Conservation (phyloP, 2,797 vertebrate genomes). For the Sebastes minor region DNA sequence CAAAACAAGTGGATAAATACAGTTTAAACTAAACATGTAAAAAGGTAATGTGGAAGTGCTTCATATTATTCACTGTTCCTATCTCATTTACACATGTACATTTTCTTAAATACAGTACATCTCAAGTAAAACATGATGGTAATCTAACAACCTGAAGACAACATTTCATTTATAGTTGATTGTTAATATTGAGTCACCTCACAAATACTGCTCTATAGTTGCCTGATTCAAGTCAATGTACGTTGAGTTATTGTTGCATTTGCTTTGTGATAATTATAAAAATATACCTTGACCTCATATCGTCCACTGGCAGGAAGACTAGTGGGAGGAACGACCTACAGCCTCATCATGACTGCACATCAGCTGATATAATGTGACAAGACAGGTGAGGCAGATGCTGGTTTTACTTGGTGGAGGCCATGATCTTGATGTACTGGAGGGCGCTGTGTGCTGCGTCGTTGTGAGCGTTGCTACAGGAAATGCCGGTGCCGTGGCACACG, state of each 20-base stretch:
- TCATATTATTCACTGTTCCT: neutral
- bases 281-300: slow-evolving; percentile 26
- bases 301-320: slow-evolving; percentile 7
- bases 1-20: neutral
- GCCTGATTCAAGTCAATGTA: neutral
- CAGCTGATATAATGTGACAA: slow-evolving; percentile 1
- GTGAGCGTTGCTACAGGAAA: slow-evolving; percentile 85
- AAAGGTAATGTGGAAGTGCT: neutral
- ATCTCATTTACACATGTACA: neutral
- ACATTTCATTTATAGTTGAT: neutral
- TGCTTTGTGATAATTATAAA: slow-evolving; percentile 34
- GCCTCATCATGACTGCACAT: neutral
- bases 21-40: neutral
- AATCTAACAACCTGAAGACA: neutral
- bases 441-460: slow-evolving; percentile 88
- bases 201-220: neutral
- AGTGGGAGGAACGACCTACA: neutral
- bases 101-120: neutral
- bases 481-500: slow-evolving; percentile 86
- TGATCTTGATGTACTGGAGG: slow-evolving; percentile 88
- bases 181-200: neutral
- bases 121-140: neutral
- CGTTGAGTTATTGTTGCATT: neutral
- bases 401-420: slow-evolving; percentile 76
- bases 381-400: neutral